These are phyloP conservation scores for Drosophila kanekoi DNA, from an alignment of 2,888 invertebrate genomes.

Conservation along the genomic window DNA sequence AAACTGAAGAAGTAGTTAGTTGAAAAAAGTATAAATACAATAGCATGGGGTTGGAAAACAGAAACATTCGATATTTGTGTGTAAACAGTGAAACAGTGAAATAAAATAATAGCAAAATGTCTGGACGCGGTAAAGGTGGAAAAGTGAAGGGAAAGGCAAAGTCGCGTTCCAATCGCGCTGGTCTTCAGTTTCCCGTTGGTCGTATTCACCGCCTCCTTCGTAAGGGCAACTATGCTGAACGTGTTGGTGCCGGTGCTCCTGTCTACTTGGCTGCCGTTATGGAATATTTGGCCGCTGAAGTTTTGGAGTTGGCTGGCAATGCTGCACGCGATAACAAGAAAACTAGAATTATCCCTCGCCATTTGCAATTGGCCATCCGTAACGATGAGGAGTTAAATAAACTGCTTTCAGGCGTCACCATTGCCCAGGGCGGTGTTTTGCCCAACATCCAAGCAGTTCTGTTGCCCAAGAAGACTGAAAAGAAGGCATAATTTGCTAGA, in stretches of 20 bases:
- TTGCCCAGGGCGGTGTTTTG: too few species aligned
- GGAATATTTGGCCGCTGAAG: too few species aligned
- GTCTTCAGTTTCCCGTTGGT: slow-evolving; percentile 87
- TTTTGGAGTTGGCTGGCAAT: too few species aligned
- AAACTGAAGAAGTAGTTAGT: slow-evolving; percentile 12
- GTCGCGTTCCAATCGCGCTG: slow-evolving; percentile 87
- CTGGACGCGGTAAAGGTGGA: slow-evolving; percentile 83
- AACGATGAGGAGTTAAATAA: too few species aligned
- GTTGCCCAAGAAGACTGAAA: too few species aligned
- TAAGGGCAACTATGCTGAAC: slow-evolving; percentile 86
- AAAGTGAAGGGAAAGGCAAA: slow-evolving; percentile 85
- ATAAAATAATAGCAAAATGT: slow-evolving; percentile 75
- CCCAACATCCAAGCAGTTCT: too few species aligned
- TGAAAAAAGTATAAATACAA: slow-evolving; percentile 27
- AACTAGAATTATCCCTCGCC: too few species aligned
- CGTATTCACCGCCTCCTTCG: slow-evolving; percentile 87
- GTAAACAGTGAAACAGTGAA: slow-evolving; percentile 17
- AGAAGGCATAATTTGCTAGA: slow-evolving; percentile 32
- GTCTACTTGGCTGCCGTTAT: too few species aligned
- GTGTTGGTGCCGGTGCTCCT: too few species aligned
- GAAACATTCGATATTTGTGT: slow-evolving; percentile 14
- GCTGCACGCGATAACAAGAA: too few species aligned
- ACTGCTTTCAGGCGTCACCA: too few species aligned
- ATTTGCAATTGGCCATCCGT: too few species aligned
- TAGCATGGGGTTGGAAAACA: not conserved